Percentiles rank a stretch among this genome's conserved stretches.
Evolutionary conservation across 2,113 vertebrate genomes (phyloP).

Genomic region (Aegotheles bennettii): DNA sequence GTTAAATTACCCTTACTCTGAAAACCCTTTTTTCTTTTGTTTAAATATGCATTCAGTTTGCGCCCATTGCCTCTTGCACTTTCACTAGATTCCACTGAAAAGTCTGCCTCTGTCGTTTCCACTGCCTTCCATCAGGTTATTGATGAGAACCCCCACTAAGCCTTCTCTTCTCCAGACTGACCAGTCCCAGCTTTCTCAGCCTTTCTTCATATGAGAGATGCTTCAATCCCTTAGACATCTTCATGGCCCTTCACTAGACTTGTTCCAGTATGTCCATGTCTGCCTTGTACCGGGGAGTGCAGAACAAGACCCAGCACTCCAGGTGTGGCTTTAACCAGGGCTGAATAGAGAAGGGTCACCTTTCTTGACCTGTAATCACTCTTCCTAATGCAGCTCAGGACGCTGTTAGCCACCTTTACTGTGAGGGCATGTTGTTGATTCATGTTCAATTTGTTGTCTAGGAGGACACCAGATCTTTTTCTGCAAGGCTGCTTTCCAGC

Average conservation of each 20-base stretch:
- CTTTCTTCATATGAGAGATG: background rate
- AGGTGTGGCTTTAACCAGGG: background rate
- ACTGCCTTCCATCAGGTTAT: background rate
- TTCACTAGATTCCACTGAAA: background rate
- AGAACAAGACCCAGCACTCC: background rate
- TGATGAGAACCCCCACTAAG: background rate
- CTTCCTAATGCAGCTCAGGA: background rate
- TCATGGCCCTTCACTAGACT: background rate
- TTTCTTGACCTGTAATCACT: background rate
- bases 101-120: background rate
- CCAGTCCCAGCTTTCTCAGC: background rate
- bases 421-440: background rate
- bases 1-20: background rate
- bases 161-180: background rate
- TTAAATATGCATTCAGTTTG: background rate
- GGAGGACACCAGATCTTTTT: background rate
- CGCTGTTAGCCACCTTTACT: background rate
- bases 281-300: background rate
- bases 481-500: background rate
- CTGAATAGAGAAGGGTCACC: background rate
- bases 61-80: background rate
- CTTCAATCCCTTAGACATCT: background rate
- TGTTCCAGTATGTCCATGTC: background rate
- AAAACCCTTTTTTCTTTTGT: background rate
- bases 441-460: background rate